A percentile compares a stretch with the other conserved stretches of the same genome.
Conservation (phyloP, 2,797 vertebrate species). For the Antrozous pallidus region DNA sequence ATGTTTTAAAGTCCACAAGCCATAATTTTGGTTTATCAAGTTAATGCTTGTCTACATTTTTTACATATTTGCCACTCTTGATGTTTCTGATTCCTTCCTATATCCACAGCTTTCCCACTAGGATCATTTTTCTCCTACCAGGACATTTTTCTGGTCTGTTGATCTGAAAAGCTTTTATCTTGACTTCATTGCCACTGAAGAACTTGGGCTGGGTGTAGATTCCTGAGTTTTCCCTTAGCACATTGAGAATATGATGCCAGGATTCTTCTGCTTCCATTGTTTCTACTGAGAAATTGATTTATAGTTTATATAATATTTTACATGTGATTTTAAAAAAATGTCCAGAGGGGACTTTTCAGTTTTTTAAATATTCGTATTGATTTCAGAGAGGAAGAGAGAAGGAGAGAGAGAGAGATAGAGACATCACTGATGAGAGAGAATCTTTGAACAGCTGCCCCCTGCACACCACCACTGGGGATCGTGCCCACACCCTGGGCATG, state of each 20-base stretch:
- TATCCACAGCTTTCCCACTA: background rate
- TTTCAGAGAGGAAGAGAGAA: no score
- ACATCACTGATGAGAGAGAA: no score
- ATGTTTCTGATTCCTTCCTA: background rate
- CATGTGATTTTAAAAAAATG: no score
- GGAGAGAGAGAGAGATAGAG: no score
- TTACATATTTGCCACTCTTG: background rate
- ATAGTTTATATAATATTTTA: background rate
- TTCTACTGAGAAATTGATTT: background rate
- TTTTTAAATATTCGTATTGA: no score
- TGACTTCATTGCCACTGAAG: background rate
- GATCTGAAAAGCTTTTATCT: background rate
- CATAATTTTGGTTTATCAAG: background rate
- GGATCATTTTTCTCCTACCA: background rate
- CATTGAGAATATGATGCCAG: background rate
- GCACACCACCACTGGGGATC: no score
- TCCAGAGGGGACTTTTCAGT: no score
- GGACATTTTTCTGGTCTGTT: background rate
- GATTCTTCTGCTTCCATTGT: background rate
- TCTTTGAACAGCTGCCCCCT: no score
- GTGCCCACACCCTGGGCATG: no score
- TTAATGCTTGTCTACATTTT: background rate
- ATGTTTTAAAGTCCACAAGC: background rate
- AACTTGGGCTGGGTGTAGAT: background rate
- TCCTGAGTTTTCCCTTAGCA: background rate